Percentiles rank a stretch among this genome's conserved stretches.
Evolutionary conservation across 1,140 invertebrate species (phyloP).

Genomic region (Trichoplusia ni): DNA sequence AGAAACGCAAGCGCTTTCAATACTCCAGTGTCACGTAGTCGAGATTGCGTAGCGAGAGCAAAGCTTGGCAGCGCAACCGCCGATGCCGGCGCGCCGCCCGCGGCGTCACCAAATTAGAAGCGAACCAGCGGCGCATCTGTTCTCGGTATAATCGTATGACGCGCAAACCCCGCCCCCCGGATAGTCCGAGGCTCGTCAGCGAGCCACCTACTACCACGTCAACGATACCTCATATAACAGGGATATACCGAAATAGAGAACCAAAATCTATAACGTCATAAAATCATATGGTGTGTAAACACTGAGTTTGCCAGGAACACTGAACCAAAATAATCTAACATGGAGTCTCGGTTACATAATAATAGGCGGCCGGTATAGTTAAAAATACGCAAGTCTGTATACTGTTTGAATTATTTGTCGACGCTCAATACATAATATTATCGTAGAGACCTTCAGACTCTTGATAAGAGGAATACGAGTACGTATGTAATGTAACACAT

Average conservation of each 20-base stretch:
- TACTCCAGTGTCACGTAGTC: slow-evolving; percentile 8
- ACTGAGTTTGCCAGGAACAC: slow-evolving; percentile 1
- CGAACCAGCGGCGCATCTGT: slow-evolving; percentile 46
- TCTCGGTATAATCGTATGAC: slow-evolving; percentile 60
- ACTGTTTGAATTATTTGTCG: slow-evolving; percentile 7
- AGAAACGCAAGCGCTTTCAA: slow-evolving; percentile 13
- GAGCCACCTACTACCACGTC: slow-evolving; percentile 55
- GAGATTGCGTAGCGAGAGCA: slow-evolving; percentile 43
- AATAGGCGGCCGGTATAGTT: neutral
- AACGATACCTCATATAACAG: slow-evolving; percentile 46
- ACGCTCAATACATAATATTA: neutral
- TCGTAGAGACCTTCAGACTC: slow-evolving; percentile 37
- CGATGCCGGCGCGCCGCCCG: slow-evolving; percentile 56
- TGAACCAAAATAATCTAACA: slow-evolving; percentile 16
- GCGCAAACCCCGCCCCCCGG: slow-evolving; percentile 60
- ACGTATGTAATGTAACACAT: neutral
- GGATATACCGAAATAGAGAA: slow-evolving; percentile 53
- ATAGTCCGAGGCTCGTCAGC: slow-evolving; percentile 39
- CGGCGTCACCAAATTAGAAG: slow-evolving; percentile 77
- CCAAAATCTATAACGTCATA: slow-evolving; percentile 37
- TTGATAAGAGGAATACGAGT: slow-evolving; percentile 35
- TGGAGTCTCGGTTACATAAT: slow-evolving; percentile 13
- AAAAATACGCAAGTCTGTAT: slow-evolving; percentile 3
- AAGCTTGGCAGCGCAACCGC: slow-evolving; percentile 33
- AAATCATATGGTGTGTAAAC: slow-evolving; percentile 30